These are phyloP conservation scores for Ladona fulva DNA, from an alignment of 1,140 invertebrate species.

Conservation along the genomic window DNA sequence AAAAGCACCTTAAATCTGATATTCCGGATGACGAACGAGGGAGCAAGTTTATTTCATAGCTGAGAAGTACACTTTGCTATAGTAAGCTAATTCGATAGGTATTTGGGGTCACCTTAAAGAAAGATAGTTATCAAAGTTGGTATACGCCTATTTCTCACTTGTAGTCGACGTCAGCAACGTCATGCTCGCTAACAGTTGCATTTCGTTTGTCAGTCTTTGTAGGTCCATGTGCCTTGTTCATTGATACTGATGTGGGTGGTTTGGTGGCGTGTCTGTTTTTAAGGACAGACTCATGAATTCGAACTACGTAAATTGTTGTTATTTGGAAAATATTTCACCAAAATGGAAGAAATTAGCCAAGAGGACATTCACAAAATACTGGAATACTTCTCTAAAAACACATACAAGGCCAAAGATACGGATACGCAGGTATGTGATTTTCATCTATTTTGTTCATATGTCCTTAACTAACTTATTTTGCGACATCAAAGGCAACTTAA, in stretches of 20 bases:
- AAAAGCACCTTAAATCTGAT: too few species aligned
- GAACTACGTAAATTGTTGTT: constrained; percentile 2
- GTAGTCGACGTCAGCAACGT: too few species aligned
- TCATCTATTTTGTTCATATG: too few species aligned
- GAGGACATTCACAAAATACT: constrained; percentile 29
- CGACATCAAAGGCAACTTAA: too few species aligned
- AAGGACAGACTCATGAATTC: constrained; percentile 3
- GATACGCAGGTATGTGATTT: constrained; percentile 26
- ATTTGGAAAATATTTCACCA: neutral
- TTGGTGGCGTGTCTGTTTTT: neutral
- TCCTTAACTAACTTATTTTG: too few species aligned
- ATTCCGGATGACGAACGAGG: too few species aligned
- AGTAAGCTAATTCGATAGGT: too few species aligned
- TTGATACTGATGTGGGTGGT: constrained; percentile 4
- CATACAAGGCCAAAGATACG: constrained; percentile 29
- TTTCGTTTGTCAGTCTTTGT: neutral
- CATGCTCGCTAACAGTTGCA: neutral
- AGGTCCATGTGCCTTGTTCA: neutral
- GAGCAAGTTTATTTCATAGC: too few species aligned
- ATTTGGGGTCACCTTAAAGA: too few species aligned
- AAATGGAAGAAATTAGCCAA: constrained; percentile 23
- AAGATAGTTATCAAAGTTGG: too few species aligned
- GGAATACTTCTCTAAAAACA: constrained; percentile 29
- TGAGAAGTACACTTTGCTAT: too few species aligned
- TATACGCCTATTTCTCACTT: too few species aligned